Evolutionary conservation across 2,888 invertebrate species (phyloP).

Genomic region (Epirrhoe alternata): DNA sequence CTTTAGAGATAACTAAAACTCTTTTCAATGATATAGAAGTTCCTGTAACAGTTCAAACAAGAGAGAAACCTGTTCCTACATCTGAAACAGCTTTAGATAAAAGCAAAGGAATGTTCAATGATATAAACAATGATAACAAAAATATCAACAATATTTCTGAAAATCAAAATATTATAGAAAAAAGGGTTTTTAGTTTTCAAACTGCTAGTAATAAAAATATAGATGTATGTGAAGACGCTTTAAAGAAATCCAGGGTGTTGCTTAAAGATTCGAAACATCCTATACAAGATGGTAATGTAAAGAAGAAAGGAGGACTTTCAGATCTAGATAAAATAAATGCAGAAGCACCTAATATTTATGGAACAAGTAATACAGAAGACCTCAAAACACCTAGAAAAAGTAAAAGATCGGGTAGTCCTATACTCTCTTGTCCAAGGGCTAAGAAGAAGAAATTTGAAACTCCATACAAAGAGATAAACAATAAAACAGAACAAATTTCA

Average conservation of each 20-base stretch:
- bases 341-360: slow-evolving; percentile 70
- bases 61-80: slow-evolving; percentile 56
- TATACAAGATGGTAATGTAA: background rate
- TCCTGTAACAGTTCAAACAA: slow-evolving; percentile 51
- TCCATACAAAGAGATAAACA: slow-evolving; percentile 57
- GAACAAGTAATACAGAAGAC: slow-evolving; percentile 69
- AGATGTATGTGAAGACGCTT: slow-evolving; percentile 42
- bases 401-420: slow-evolving; percentile 73
- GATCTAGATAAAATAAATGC: slow-evolving; percentile 59
- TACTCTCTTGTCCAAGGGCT: slow-evolving; percentile 70
- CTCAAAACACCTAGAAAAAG: slow-evolving; percentile 56
- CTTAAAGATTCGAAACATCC: slow-evolving; percentile 41
- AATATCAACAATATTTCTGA: slow-evolving; percentile 10
- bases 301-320: background rate
- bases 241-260: slow-evolving; percentile 48
- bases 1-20: slow-evolving; percentile 20
- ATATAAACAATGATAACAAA: slow-evolving; percentile 21
- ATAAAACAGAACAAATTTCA: slow-evolving; percentile 7
- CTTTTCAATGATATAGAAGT: slow-evolving; percentile 21
- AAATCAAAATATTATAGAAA: slow-evolving; percentile 1
- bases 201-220: slow-evolving; percentile 46
- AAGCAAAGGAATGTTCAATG: slow-evolving; percentile 52
- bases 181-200: slow-evolving; percentile 24
- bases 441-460: slow-evolving; percentile 68
- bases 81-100: slow-evolving; percentile 58